phyloP scores from a whole-genome alignment of 2,797 vertebrate species.

The Atherinosoma microstoma region DNA sequence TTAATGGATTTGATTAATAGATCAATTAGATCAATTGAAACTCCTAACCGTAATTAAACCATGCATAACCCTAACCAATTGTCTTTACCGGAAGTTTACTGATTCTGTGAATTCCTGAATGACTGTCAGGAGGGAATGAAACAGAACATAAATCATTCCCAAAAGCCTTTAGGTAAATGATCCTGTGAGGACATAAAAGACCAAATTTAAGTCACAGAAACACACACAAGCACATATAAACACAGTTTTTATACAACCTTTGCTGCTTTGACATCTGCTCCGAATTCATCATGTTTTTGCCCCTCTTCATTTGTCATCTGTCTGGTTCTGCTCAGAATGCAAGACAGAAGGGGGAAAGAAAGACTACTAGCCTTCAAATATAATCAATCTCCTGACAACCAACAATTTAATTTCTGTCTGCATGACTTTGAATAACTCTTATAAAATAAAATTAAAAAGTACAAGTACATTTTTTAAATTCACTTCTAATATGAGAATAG shows the following conservation, averaged over 20 bases:
- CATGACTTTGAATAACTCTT: not conserved
- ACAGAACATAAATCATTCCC: not conserved
- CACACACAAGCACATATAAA: slow-evolving; percentile 2
- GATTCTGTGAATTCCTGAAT: not conserved
- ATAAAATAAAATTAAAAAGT: not conserved
- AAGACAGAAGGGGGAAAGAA: not conserved
- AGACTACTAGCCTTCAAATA: too few relatives aligned
- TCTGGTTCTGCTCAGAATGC: not conserved
- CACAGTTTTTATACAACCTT: not conserved
- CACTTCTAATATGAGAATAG: not conserved
- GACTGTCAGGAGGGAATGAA: not conserved
- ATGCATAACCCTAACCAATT: too few relatives aligned
- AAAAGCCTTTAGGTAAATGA: not conserved
- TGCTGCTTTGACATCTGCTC: slow-evolving; percentile 20
- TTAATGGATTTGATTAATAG: too few relatives aligned
- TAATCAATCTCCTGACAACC: not conserved
- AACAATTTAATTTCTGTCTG: slow-evolving; percentile 1
- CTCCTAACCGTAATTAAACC: too few relatives aligned
- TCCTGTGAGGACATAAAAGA: not conserved
- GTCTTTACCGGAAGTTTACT: not conserved
- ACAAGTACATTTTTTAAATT: not conserved
- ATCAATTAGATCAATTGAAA: too few relatives aligned
- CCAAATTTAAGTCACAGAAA: not conserved
- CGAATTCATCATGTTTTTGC: slow-evolving; percentile 32
- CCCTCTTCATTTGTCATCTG: slow-evolving; percentile 29